Percentiles rank a stretch among this genome's conserved stretches.
These are phyloP conservation scores for Strigops habroptila DNA, from an alignment of 2,113 vertebrate species.

Conservation along the genomic window DNA sequence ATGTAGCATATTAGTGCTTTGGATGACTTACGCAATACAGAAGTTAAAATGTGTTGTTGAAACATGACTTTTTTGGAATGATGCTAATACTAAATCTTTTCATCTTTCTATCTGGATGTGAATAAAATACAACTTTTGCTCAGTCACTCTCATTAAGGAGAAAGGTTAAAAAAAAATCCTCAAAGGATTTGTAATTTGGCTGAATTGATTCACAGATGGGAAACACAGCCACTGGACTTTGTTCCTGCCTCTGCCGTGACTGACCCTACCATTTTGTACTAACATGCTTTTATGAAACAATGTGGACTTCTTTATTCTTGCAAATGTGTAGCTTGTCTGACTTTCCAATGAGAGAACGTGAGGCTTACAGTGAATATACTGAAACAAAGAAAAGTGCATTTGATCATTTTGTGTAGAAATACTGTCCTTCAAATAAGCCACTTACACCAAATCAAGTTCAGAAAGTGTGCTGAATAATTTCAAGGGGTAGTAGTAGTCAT, in stretches of 20 bases:
- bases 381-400: not conserved
- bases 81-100: not conserved
- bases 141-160: not conserved
- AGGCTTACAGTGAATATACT: not conserved
- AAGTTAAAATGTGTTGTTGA: not conserved
- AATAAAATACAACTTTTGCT: not conserved
- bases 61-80: not conserved
- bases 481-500: rapidly evolving
- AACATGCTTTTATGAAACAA: not conserved
- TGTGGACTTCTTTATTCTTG: not conserved
- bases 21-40: not conserved
- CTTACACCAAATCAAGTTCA: not conserved
- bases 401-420: not conserved
- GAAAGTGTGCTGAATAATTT: not conserved
- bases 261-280: not conserved
- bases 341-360: not conserved
- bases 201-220: not conserved
- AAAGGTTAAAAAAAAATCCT: not conserved
- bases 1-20: not conserved
- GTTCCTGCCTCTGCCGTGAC: not conserved
- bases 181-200: not conserved
- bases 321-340: not conserved
- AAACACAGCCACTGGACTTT: not conserved
- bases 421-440: not conserved
- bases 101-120: not conserved